These are phyloP conservation scores for Trichonephila clavipes DNA, from an alignment of 1,140 invertebrate genomes.

Conservation along the genomic window DNA sequence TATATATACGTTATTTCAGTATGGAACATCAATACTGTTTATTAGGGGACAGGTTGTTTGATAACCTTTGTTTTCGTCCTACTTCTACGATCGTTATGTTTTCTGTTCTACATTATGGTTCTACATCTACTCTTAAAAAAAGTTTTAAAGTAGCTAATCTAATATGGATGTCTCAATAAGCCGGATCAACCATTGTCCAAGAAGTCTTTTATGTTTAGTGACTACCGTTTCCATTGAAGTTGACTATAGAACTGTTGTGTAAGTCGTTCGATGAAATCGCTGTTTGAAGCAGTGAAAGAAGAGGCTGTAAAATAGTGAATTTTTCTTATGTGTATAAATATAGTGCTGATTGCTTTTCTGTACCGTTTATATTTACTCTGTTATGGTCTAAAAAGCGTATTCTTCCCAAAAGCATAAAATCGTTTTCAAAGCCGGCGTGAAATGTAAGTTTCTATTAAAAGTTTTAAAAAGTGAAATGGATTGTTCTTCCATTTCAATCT, in stretches of 20 bases:
- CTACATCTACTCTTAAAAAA: conserved; percentile 35
- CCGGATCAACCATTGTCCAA: conserved; percentile 45
- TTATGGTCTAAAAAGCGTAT: conserved; percentile 40
- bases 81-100: neutral
- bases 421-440: conserved; percentile 48
- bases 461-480: conserved; percentile 11
- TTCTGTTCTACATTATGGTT: conserved; percentile 26
- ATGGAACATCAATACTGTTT: neutral
- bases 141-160: conserved; percentile 32
- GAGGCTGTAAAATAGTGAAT: conserved; percentile 44
- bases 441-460: conserved; percentile 42
- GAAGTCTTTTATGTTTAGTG: conserved; percentile 44
- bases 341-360: conserved; percentile 34
- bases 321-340: conserved; percentile 41
- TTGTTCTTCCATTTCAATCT: neutral
- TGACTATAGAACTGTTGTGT: neutral
- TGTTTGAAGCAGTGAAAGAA: conserved; percentile 42
- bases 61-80: neutral
- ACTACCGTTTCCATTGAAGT: conserved; percentile 18
- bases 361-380: conserved; percentile 22
- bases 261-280: conserved; percentile 50
- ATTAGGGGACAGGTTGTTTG: neutral
- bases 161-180: conserved; percentile 5
- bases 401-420: conserved; percentile 52
- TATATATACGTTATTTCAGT: neutral